These are phyloP conservation scores for Melanotaenia trifasciata DNA, from an alignment of 2,797 vertebrate species.

Conservation along the genomic window DNA sequence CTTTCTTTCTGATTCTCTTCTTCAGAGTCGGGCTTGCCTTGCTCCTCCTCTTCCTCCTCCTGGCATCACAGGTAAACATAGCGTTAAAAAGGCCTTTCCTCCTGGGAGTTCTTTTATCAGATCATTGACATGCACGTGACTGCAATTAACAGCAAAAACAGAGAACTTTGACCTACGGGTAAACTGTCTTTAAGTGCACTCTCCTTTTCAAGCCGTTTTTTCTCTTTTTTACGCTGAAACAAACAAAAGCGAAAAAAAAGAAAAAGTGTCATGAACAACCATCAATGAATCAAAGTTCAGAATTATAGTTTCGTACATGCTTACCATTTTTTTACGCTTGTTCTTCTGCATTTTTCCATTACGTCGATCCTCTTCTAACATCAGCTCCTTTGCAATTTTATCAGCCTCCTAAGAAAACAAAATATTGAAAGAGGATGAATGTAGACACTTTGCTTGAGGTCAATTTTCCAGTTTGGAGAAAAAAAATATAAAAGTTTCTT, in stretches of 20 bases:
- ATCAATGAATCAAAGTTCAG: not conserved
- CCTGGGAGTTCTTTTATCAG: not conserved
- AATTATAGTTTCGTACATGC: not conserved
- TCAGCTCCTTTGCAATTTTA: constrained; percentile 70
- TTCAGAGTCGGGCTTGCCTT: constrained; percentile 47
- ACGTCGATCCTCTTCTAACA: constrained; percentile 74
- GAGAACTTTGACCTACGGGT: constrained; percentile 59
- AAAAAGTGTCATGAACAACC: not conserved
- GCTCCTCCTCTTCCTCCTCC: constrained; percentile 65
- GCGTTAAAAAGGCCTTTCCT: not conserved
- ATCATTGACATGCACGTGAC: not conserved
- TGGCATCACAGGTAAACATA: not conserved
- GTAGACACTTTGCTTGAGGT: too few relatives aligned
- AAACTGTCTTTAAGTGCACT: constrained; percentile 57
- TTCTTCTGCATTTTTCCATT: constrained; percentile 77
- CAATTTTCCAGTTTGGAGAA: too few relatives aligned
- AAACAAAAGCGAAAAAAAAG: constrained; percentile 14
- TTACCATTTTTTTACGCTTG: constrained; percentile 82
- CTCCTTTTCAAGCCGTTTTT: constrained; percentile 76
- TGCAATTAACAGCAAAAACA: not conserved
- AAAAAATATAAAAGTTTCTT: too few relatives aligned
- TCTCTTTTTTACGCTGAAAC: constrained; percentile 81
- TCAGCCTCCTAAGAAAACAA: constrained; percentile 70
- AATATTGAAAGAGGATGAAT: too few relatives aligned
- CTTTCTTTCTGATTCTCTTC: constrained; percentile 46